Evolutionary conservation across 2,888 invertebrate genomes (phyloP), one percentile per base, ranked within the genome.

Genomic region (Thymelicus sylvestris): DNA sequence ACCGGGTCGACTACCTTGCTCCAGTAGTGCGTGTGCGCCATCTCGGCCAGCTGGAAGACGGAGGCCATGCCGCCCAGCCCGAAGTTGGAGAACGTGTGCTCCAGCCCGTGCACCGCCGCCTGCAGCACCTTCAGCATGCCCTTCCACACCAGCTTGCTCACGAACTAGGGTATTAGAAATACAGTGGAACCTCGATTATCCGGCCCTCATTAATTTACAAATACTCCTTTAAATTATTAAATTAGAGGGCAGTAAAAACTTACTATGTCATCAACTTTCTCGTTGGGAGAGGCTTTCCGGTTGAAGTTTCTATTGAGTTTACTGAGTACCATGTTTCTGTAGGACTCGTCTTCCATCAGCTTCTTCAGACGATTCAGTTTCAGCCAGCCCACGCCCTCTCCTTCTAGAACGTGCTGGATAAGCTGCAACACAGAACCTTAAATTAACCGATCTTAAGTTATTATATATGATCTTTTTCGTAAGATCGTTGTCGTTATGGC

Each of bases 1-100:
- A 19, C 19, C 19, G 19, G 19, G 1, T 19, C 19, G 19, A 19
- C 1, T n/a, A 55, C 55, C 55, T 97, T 97, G 79, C 97, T 97
- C 98, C 98, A 99, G 87, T 97, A 99, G 91, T 99, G 99, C 0
- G 99, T 99, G 88, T 99, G 99, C 3, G 98, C 98, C 84, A 99
- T 98, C 95, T 99, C 99, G 81, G 99, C 96, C 76, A 99, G 95
- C 91, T 99, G 98, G 89, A 98, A 99, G 24, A 98, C 98, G 0
- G 99, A 98, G 5, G 99, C 98, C 97, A 99, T 98, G 31, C 99
- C 99, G 48, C 99, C 99, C 1, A 98, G 94, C 0, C 99, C 99
- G 81, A 98, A 98, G 92, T 98, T 99, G 59, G 96, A 95, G 86
- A 97, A 99, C 0, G 98, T 98, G 74, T 96, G 96, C 86, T 99